Percentiles rank a stretch among this genome's conserved stretches.
These are phyloP conservation scores for Rhamphomyia laevipes DNA, from an alignment of 2,888 invertebrate species.

Conservation along the genomic window DNA sequence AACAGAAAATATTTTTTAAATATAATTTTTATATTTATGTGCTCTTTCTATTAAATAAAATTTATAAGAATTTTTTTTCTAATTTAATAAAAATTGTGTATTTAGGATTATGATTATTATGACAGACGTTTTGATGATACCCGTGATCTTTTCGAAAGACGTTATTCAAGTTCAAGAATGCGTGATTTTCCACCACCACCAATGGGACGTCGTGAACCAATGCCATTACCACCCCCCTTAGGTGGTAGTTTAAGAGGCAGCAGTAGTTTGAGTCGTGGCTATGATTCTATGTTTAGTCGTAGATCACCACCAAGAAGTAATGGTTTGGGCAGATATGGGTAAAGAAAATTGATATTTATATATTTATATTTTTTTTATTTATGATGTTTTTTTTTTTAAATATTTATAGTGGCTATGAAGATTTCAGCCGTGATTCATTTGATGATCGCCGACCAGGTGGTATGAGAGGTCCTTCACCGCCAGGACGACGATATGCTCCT, in stretches of 20 bases:
- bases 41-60: too few relatives aligned
- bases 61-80: too few relatives aligned
- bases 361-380: background rate
- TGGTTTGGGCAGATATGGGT: constrained; percentile 37
- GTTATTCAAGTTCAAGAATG: constrained; percentile 49
- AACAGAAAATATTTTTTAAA: constrained; percentile 8
- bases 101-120: constrained; percentile 51
- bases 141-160: constrained; percentile 68
- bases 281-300: constrained; percentile 75
- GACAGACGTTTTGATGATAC: constrained; percentile 70
- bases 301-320: constrained; percentile 50
- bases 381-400: constrained; percentile 6
- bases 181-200: constrained; percentile 55
- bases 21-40: too few relatives aligned
- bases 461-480: constrained; percentile 71
- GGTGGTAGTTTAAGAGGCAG: constrained; percentile 38
- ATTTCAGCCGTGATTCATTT: constrained; percentile 78
- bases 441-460: constrained; percentile 59
- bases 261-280: constrained; percentile 51
- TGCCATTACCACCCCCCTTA: constrained; percentile 64
- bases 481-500: constrained; percentile 76
- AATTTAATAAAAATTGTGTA: too few relatives aligned
- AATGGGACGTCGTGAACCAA: constrained; percentile 59
- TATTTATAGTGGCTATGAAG: constrained; percentile 71
- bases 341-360: constrained; percentile 4